Evolutionary conservation across 2,797 vertebrate species (phyloP).

Genomic region (Peromyscus melanophrys): DNA sequence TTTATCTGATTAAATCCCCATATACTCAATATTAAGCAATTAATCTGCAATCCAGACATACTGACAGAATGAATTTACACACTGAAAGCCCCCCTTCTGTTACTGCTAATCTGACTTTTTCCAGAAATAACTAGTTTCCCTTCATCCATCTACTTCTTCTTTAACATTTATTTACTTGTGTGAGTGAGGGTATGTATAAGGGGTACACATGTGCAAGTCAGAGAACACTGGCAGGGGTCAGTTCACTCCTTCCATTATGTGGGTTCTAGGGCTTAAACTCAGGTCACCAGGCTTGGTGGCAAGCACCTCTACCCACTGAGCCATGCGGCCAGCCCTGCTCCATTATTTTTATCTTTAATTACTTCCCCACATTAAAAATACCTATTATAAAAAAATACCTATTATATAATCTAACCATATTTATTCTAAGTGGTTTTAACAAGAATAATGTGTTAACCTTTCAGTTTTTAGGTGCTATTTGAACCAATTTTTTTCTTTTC

Average conservation of each 20-base stretch:
- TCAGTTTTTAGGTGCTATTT: slow-evolving; percentile 49
- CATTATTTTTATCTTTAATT: slow-evolving; percentile 53
- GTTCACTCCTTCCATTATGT: background rate
- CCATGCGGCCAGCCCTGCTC: background rate
- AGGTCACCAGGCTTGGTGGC: background rate
- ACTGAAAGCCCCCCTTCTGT: slow-evolving; percentile 28
- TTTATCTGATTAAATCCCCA: slow-evolving; percentile 56
- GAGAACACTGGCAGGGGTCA: background rate
- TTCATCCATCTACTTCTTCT: slow-evolving; percentile 18
- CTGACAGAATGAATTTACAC: slow-evolving; percentile 46
- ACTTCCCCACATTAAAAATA: slow-evolving; percentile 48
- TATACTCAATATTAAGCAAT: slow-evolving; percentile 56
- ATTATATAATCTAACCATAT: slow-evolving; percentile 52
- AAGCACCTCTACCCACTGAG: background rate
- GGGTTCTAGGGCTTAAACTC: background rate
- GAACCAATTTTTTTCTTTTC: slow-evolving; percentile 47
- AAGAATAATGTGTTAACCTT: slow-evolving; percentile 38
- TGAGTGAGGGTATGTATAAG: background rate
- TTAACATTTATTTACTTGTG: background rate
- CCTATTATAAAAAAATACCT: slow-evolving; percentile 46
- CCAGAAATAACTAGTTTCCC: slow-evolving; percentile 37
- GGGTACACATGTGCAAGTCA: background rate
- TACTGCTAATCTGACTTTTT: slow-evolving; percentile 50
- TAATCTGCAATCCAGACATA: slow-evolving; percentile 56
- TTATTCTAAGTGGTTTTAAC: slow-evolving; percentile 2